phyloP scores from a whole-genome alignment of 1,140 invertebrate genomes.

The Ceratina australensis region DNA sequence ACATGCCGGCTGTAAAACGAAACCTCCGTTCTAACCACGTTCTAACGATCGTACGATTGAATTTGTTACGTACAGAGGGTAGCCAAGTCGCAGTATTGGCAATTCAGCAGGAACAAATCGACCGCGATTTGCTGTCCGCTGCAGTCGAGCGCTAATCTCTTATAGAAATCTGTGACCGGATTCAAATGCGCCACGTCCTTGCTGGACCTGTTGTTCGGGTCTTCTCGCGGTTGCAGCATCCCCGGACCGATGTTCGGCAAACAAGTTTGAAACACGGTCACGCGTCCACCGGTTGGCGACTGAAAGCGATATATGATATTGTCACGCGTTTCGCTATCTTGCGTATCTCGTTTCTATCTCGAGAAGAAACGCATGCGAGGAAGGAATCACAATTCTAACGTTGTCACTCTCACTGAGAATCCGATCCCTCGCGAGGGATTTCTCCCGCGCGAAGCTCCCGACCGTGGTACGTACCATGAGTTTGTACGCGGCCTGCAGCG shows the following conservation, averaged over 20 bases:
- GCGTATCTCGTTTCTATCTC: no score
- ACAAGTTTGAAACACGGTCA: slow-evolving; percentile 96
- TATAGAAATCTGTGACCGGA: slow-evolving; percentile 99
- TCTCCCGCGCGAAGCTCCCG: no score
- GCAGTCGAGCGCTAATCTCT: slow-evolving; percentile 96
- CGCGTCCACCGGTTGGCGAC: slow-evolving; percentile 94
- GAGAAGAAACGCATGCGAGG: no score
- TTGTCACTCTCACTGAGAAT: no score
- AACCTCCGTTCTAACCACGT: neutral
- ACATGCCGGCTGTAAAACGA: slow-evolving; percentile 87
- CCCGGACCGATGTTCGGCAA: slow-evolving; percentile 96
- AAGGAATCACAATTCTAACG: no score
- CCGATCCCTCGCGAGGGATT: no score
- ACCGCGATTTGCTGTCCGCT: slow-evolving; percentile 97
- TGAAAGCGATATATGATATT: slow-evolving; percentile 74
- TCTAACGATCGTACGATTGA: no score
- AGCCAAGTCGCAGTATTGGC: slow-evolving; percentile 96
- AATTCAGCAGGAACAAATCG: slow-evolving; percentile 96
- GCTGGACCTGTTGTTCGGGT: slow-evolving; percentile 89
- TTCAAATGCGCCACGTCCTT: slow-evolving; percentile 92
- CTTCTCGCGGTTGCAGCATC: slow-evolving; percentile 89
- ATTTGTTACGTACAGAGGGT: slow-evolving; percentile 91
- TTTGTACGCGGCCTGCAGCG: slow-evolving; percentile 95
- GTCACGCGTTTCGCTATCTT: no score
- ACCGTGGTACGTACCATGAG: slow-evolving; percentile 89